These are phyloP conservation scores for Rousettus madagascariensis DNA, from an alignment of 2,797 vertebrate species.

Conservation along the genomic window DNA sequence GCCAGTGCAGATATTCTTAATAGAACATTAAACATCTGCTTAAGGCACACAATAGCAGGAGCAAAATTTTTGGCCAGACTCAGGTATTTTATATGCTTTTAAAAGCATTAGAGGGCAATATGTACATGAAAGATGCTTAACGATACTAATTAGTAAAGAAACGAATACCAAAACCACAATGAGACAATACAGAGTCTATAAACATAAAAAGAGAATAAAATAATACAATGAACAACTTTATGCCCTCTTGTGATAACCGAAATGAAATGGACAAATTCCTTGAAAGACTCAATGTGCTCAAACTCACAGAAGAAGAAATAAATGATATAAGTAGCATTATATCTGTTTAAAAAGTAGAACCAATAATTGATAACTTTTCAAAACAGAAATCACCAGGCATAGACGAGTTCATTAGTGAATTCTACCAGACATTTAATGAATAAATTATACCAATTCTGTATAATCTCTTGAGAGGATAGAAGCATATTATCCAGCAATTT, in stretches of 20 bases:
- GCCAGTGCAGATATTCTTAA: background rate
- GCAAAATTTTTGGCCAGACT: background rate
- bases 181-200: background rate
- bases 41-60: background rate
- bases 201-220: background rate
- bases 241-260: background rate
- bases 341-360: background rate
- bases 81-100: background rate
- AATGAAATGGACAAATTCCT: background rate
- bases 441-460: background rate
- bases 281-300: background rate
- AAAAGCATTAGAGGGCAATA: constrained; percentile 7
- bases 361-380: background rate
- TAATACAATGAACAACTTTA: background rate
- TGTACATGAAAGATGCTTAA: background rate
- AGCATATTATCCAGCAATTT: background rate
- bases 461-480: background rate
- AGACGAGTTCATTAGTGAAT: background rate
- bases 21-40: background rate
- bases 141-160: background rate
- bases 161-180: background rate
- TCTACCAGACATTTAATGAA: background rate
- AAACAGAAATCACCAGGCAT: background rate
- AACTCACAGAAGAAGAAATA: constrained; percentile 12
- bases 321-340: background rate